Base-by-base conservation (phyloP, 2,113 vertebrate species). In the Oryzias melastigma region DNA sequence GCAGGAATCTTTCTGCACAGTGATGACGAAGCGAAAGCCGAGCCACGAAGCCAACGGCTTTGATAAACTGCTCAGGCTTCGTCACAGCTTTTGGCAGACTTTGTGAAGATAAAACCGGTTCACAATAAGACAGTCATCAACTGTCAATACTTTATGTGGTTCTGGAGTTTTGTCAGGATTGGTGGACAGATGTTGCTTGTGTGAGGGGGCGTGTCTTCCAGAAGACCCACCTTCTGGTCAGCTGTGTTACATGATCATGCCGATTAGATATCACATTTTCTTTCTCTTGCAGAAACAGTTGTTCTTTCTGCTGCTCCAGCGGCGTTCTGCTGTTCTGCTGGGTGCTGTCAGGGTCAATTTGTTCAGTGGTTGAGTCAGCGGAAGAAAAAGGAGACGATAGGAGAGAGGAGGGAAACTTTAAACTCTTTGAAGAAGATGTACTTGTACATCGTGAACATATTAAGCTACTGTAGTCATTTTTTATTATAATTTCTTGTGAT, bases 111-210 rank as follows among this genome's bases (percentile, higher is more conserved):
- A 71, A 71, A 57, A 46, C 55, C 60, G 54, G 55, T 67, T 52
- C 52, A 65, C 43, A 58, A 51, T 27, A 24, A 48, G 18, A 55
- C 50, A 44, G 25, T 35, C 35, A 35, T 35, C 8, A 35, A 35
- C 35, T 35, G 35, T 35, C 10, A 35, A 12, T 35, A 12, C 12
- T 27, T 12, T 20, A 62, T 18, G 45, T 25, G 27, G 27, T 52
- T 45, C 20, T 19, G 55, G 0, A 1, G 19, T 68, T 41, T 35
- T 60, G 35, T 8, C 14, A 20, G 20, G 41, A 3, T 35, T 35
- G 10, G 35, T 35, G 10, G 35, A 35, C 35, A 35, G 45, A 87
- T 90, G 87, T 87, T 89, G 75, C 83, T 81, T 68, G 73, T 76
- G 62, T 74, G 77, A 71, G 83, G 64, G 69, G 35, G 8, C 8